Percentiles rank a stretch among this genome's conserved stretches.
These are phyloP conservation scores for Boloria euphrosyne DNA, from an alignment of 2,888 invertebrate species.

Conservation along the genomic window DNA sequence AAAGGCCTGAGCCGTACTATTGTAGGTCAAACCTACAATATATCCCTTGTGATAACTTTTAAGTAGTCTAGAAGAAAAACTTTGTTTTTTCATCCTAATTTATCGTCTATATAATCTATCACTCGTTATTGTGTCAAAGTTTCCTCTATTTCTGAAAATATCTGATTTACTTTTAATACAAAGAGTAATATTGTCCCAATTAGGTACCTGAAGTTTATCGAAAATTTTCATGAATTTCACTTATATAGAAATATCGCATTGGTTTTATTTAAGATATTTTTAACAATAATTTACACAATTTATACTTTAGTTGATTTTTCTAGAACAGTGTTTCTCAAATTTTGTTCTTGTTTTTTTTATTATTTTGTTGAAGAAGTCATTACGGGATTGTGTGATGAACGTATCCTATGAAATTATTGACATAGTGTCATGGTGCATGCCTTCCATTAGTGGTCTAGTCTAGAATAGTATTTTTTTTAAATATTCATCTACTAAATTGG, in stretches of 20 bases:
- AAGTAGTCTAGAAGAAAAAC: constrained; percentile 40
- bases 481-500: constrained; percentile 67
- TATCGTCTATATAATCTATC: constrained; percentile 35
- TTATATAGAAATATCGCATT: constrained; percentile 41
- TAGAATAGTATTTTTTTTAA: constrained; percentile 66
- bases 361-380: constrained; percentile 55
- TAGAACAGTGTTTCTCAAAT: constrained; percentile 81
- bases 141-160: constrained; percentile 38
- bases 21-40: constrained; percentile 59
- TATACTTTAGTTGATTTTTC: constrained; percentile 49
- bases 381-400: constrained; percentile 63
- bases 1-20: constrained; percentile 31
- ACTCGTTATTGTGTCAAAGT: constrained; percentile 47
- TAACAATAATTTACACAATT: constrained; percentile 43
- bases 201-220: constrained; percentile 75
- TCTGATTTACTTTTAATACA: constrained; percentile 15
- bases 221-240: constrained; percentile 50
- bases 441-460: constrained; percentile 72
- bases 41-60: constrained; percentile 64
- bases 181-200: constrained; percentile 55
- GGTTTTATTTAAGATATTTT: constrained; percentile 45
- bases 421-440: constrained; percentile 53
- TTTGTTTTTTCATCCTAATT: constrained; percentile 33
- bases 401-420: constrained; percentile 52
- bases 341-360: constrained; percentile 53